Conservation (phyloP, 2,888 invertebrate genomes). For the Halictus ligatus region DNA sequence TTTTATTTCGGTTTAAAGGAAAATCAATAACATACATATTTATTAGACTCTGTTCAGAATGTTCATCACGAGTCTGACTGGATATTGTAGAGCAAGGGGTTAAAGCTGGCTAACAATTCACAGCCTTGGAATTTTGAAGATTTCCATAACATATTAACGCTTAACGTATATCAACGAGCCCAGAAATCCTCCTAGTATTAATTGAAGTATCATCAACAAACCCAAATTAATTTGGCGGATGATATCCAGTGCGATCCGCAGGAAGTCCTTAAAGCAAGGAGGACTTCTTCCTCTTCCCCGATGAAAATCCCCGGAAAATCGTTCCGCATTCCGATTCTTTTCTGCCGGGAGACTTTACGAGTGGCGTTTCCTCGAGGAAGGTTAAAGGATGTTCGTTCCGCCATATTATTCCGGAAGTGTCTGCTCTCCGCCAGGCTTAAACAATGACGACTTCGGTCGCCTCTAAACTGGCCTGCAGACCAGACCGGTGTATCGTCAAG, state of each 20-base stretch:
- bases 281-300: neutral
- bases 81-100: too few species aligned
- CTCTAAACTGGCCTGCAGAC: constrained; percentile 10
- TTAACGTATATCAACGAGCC: too few species aligned
- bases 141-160: too few species aligned
- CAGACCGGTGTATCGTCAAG: neutral
- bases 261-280: neutral
- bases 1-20: too few species aligned
- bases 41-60: too few species aligned
- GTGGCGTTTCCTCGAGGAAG: constrained; percentile 6
- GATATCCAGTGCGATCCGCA: neutral
- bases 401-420: constrained; percentile 37
- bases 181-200: neutral
- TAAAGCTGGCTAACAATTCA: too few species aligned
- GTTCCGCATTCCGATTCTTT: constrained; percentile 31
- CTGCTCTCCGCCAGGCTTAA: constrained; percentile 22
- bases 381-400: constrained; percentile 21
- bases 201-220: neutral
- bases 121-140: too few species aligned
- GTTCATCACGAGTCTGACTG: too few species aligned
- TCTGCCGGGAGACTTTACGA: constrained; percentile 33
- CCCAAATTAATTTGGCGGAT: neutral
- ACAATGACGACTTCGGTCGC: constrained; percentile 29
- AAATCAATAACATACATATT: too few species aligned
- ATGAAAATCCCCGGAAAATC: constrained; percentile 3